Conservation (phyloP, 2,113 vertebrate species). For the Arizona elegans region DNA sequence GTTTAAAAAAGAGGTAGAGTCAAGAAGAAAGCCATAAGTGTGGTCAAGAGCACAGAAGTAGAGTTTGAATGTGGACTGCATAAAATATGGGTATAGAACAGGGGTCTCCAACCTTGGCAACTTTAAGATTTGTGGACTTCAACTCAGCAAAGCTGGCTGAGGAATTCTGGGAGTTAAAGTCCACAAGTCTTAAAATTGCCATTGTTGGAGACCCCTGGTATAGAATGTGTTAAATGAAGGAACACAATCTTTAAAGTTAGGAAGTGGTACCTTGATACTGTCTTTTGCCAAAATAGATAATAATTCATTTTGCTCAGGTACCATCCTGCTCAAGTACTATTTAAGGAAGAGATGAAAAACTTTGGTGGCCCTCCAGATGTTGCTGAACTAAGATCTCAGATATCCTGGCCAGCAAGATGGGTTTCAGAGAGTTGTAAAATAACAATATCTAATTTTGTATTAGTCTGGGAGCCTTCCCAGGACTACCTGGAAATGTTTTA, state of each 20-base stretch:
- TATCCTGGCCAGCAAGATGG: neutral
- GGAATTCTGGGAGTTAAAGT: too few species aligned
- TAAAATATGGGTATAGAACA: neutral
- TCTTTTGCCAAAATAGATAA: neutral
- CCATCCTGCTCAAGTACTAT: neutral
- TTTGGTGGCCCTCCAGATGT: neutral
- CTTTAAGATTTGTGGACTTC: too few species aligned
- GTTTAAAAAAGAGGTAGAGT: too few species aligned
- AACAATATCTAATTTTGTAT: neutral
- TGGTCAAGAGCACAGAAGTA: neutral
- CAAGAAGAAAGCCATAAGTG: neutral
- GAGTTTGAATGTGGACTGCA: neutral
- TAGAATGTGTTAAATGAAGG: neutral
- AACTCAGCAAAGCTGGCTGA: too few species aligned
- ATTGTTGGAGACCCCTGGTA: neutral
- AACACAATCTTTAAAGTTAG: neutral
- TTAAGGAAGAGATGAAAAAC: neutral
- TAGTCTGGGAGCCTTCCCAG: neutral
- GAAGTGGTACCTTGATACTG: too few species aligned
- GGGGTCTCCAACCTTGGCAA: too few species aligned
- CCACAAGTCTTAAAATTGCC: too few species aligned
- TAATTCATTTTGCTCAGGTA: neutral
- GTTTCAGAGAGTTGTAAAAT: neutral
- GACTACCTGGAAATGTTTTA: neutral
- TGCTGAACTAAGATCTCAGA: neutral